phyloP scores from a whole-genome alignment of 2,888 invertebrate species.

The Dynastes maya region DNA sequence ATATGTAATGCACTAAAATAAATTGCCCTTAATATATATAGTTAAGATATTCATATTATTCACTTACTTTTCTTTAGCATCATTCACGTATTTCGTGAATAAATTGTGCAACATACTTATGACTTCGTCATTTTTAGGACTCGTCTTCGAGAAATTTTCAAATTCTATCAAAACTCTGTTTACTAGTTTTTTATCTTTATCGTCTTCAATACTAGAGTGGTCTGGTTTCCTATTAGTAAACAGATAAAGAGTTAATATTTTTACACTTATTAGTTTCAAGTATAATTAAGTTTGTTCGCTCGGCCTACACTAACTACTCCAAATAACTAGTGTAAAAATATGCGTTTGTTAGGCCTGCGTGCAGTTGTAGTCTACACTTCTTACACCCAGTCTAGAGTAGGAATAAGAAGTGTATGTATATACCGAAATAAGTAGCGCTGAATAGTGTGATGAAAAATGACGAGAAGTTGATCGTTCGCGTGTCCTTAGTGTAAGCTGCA shows the following conservation, averaged over 20 bases:
- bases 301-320: too few species aligned
- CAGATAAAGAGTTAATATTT: neutral
- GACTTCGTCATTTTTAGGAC: slow-evolving; percentile 58
- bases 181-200: slow-evolving; percentile 53
- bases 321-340: too few species aligned
- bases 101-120: slow-evolving; percentile 60
- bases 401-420: too few species aligned
- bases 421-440: too few species aligned
- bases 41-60: neutral
- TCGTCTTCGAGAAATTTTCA: slow-evolving; percentile 61
- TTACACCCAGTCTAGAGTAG: too few species aligned
- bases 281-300: too few species aligned
- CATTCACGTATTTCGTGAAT: slow-evolving; percentile 56
- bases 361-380: too few species aligned
- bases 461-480: too few species aligned
- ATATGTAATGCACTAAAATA: slow-evolving; percentile 58
- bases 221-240: slow-evolving; percentile 21
- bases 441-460: too few species aligned
- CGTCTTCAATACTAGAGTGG: neutral
- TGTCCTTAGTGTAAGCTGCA: too few species aligned
- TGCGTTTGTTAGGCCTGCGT: too few species aligned
- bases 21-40: slow-evolving; percentile 18
- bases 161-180: slow-evolving; percentile 60
- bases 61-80: slow-evolving; percentile 64
- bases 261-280: neutral